Conservation (phyloP, 2,797 vertebrate genomes). For the Emys orbicularis region DNA sequence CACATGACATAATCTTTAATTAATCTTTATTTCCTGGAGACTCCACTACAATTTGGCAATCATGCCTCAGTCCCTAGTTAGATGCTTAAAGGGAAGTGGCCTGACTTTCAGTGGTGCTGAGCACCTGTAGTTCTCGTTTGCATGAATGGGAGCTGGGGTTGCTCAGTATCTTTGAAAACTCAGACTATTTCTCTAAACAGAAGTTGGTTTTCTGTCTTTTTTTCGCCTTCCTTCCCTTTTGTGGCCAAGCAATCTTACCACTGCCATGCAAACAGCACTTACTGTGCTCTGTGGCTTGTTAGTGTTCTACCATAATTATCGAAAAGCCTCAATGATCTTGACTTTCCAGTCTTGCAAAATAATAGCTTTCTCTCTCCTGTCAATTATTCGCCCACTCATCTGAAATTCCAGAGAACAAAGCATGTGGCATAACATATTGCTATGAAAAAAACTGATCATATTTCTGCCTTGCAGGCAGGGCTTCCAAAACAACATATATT, state of each 20-base stretch:
- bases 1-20: not conserved
- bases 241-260: not conserved
- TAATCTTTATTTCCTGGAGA: not conserved
- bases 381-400: not conserved
- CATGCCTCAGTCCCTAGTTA: not conserved
- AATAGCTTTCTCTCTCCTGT: not conserved
- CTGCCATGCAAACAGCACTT: not conserved
- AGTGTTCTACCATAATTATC: not conserved
- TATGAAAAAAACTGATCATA: slow-evolving; percentile 8
- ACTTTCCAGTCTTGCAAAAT: not conserved
- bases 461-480: not conserved
- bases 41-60: not conserved
- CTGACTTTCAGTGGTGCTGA: not conserved
- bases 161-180: not conserved
- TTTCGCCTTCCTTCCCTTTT: not conserved
- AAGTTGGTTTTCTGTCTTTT: not conserved
- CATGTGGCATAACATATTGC: not conserved
- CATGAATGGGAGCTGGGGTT: not conserved
- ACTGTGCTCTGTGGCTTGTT: not conserved
- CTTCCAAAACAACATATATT: slow-evolving; percentile 59
- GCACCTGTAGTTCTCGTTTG: not conserved
- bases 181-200: not conserved
- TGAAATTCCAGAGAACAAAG: slow-evolving; percentile 14
- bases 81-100: not conserved
- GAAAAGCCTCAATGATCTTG: not conserved